Evolutionary conservation across 2,888 invertebrate genomes (phyloP).

Genomic region (Drosophila greeni): DNA sequence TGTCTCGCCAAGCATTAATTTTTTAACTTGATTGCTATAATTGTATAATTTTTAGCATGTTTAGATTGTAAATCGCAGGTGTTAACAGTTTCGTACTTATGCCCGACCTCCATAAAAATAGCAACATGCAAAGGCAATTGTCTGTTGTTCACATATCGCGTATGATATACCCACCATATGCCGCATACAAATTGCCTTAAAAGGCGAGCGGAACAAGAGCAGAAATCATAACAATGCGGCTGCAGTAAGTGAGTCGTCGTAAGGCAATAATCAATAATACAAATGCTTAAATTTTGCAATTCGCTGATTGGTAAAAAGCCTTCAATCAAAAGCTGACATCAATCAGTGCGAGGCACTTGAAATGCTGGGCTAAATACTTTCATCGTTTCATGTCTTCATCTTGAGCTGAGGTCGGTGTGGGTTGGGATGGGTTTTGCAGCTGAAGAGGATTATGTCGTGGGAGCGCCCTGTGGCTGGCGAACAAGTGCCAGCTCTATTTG

Average conservation of each 20-base stretch:
- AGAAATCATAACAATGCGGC: constrained; percentile 31
- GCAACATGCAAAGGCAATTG: constrained; percentile 45
- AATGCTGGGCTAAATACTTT: constrained; percentile 28
- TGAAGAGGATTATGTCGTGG: constrained; percentile 52
- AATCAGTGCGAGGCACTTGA: constrained; percentile 51
- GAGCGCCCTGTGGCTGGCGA: constrained; percentile 57
- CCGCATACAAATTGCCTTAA: constrained; percentile 43
- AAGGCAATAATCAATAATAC: constrained; percentile 47
- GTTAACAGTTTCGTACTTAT: constrained; percentile 21
- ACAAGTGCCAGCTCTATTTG: constrained; percentile 26
- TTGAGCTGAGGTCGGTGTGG: constrained; percentile 41
- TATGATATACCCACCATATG: constrained; percentile 15
- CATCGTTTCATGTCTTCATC: constrained; percentile 47
- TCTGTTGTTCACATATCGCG: constrained; percentile 15
- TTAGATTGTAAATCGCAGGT: constrained; percentile 16
- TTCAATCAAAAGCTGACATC: constrained; percentile 61
- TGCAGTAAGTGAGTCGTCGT: constrained; percentile 35
- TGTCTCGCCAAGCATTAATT: constrained; percentile 10
- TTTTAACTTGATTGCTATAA: constrained; percentile 9
- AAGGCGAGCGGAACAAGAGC: constrained; percentile 40
- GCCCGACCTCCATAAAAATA: constrained; percentile 42
- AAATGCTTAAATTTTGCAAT: constrained; percentile 46
- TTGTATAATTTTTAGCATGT: constrained; percentile 25
- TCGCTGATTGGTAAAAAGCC: constrained; percentile 24
- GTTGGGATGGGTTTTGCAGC: constrained; percentile 18